phyloP scores from a whole-genome alignment of 1,140 invertebrate species.

The Chelonus insularis region DNA sequence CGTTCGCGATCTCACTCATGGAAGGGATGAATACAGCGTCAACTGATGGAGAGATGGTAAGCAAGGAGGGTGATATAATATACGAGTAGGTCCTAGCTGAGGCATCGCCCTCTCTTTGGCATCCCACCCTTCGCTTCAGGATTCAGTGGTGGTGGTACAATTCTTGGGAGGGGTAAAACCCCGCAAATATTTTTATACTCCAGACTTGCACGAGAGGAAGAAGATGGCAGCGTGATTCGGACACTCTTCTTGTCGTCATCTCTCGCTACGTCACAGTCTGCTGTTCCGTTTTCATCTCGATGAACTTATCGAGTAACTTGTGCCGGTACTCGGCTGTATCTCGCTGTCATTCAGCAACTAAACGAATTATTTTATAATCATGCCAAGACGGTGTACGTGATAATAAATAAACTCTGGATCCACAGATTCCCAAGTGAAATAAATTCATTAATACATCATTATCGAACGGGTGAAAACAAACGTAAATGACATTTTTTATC shows the following conservation, averaged over 20 bases:
- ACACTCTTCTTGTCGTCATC: not conserved
- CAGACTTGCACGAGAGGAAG: conserved; percentile 55
- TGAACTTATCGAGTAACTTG: too few species aligned
- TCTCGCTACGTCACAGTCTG: not conserved
- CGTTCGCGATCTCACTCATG: conserved; percentile 9
- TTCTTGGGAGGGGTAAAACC: conserved; percentile 34
- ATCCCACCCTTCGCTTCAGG: not conserved
- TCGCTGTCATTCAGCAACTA: not conserved
- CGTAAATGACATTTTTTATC: too few species aligned
- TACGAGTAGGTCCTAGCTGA: not conserved
- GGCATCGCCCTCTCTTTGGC: not conserved
- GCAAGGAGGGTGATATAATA: conserved; percentile 1
- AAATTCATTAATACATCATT: too few species aligned
- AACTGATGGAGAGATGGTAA: not conserved
- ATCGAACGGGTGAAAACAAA: too few species aligned
- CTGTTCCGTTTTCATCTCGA: too few species aligned
- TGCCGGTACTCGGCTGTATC: too few species aligned
- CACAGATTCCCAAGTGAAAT: too few species aligned
- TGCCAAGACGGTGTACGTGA: too few species aligned
- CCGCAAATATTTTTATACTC: conserved; percentile 59
- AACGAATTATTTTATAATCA: too few species aligned
- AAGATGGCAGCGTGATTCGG: conserved; percentile 54
- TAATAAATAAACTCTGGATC: too few species aligned
- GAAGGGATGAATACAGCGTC: conserved; percentile 8
- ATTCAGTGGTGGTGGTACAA: too few species aligned